Base-by-base conservation (phyloP, 2,888 invertebrate species). In the Leptopilina drosophilae region DNA sequence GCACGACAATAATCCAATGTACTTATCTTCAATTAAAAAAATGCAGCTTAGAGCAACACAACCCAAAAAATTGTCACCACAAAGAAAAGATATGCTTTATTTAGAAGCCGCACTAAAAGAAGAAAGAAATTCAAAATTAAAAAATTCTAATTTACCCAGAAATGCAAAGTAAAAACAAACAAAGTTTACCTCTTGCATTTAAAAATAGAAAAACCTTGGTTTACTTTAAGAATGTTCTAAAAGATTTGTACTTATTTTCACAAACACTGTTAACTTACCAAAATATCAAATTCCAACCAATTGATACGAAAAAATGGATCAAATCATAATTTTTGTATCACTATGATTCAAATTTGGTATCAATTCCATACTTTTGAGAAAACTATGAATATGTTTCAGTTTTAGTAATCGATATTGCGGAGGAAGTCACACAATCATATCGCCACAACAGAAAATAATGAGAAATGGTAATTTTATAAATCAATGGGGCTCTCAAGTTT, bases 331-430 rank as follows among this genome's bases (percentile, higher is more conserved):
- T 33, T 1, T 33, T 3, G 2, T 33, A 4, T 33, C 5, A 33
- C 3, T 33, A 4, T 33, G 33, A 33, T 33, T 3, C 33, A 33
- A 20, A 33, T 33, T 33, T 33, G 2, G 33, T 33, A 33, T 33
- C 33, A 33, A 33, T 33, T 33, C 5, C 2, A 33, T 33, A 33
- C 33, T 2, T 33, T 33, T 33, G 0, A 33, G 3, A 33, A 33
- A 33, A 33, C 33, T 33, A 5, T 33, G 33, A 33, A 33, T 33
- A 33, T 3, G 26, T 33, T 33, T 33, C 3, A 33, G 33, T 85
- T 88, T 95, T 1, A 94, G 95, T 89, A 95, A 95, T 90, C 95
- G 96, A 0, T 96, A 96, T 89, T 96, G 96, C 84, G 96, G 96
- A 42, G 96, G 96, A 1, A 94, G 95, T 80, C 96, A 96, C 89